A percentile compares a stretch with the other conserved stretches of the same genome.
Evolutionary conservation across 2,888 invertebrate species (phyloP).

Genomic region (Caenorhabditis virilis): DNA sequence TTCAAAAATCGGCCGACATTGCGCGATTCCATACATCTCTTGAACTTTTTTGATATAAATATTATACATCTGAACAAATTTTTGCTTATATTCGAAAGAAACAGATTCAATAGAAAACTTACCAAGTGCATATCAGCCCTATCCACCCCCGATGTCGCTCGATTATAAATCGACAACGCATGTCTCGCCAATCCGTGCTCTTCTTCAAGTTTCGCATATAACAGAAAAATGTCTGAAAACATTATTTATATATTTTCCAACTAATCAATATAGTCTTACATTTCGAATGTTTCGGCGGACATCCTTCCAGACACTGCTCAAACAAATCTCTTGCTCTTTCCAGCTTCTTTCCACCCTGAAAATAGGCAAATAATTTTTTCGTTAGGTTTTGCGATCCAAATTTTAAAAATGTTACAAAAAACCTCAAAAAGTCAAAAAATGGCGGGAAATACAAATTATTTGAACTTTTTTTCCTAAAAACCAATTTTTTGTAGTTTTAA

Average conservation of each 20-base stretch:
- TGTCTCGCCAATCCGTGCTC: slow-evolving; percentile 95
- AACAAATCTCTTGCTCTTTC: slow-evolving; percentile 96
- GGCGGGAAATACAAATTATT: too few species aligned
- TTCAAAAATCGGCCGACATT: slow-evolving; percentile 95
- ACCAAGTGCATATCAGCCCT: slow-evolving; percentile 91
- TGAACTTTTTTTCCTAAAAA: too few species aligned
- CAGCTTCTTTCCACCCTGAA: slow-evolving; percentile 82
- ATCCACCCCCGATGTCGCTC: slow-evolving; percentile 88
- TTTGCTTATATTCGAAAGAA: slow-evolving; percentile 71
- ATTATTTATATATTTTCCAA: slow-evolving; percentile 3
- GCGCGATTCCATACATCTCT: slow-evolving; percentile 93
- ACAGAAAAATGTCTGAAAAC: slow-evolving; percentile 78
- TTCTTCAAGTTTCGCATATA: slow-evolving; percentile 97
- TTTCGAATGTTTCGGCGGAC: slow-evolving; percentile 94
- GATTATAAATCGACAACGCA: slow-evolving; percentile 98
- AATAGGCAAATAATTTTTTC: too few species aligned
- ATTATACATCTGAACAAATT: slow-evolving; percentile 82
- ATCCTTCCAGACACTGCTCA: slow-evolving; percentile 94
- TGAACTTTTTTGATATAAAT: slow-evolving; percentile 97
- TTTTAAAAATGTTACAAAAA: too few species aligned
- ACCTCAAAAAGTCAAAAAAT: too few species aligned
- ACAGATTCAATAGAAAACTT: slow-evolving; percentile 81
- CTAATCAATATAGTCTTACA: slow-evolving; percentile 69
- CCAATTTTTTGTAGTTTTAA: too few species aligned
- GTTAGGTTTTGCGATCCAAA: too few species aligned